These are phyloP conservation scores for Sanderia malayensis DNA, from an alignment of 30 jellyfish, hydroid and myxozoan genomes.

Conservation along the genomic window DNA sequence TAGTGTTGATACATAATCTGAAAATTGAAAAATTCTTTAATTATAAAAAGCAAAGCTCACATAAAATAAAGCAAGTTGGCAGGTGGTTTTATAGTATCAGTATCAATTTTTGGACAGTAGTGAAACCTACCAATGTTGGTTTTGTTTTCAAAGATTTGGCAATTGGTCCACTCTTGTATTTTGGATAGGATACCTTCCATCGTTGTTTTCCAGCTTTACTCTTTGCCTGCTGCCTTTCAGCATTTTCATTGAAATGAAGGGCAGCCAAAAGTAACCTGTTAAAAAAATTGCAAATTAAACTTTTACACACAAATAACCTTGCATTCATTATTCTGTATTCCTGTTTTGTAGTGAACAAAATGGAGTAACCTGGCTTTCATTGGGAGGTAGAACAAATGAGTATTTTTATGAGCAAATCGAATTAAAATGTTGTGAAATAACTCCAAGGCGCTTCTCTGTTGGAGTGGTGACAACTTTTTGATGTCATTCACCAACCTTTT, in stretches of 20 bases:
- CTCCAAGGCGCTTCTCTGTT: slow-evolving; percentile 18
- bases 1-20: slow-evolving; percentile 16
- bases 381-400: slow-evolving; percentile 22
- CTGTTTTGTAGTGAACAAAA: not conserved
- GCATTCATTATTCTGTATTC: not conserved
- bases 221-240: slow-evolving; percentile 13
- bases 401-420: slow-evolving; percentile 12
- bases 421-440: slow-evolving; percentile 23
- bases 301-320: not conserved
- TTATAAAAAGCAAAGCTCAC: too few species aligned
- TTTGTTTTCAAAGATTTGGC: slow-evolving; percentile 19
- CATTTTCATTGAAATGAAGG: too few species aligned
- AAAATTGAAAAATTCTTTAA: too few species aligned
- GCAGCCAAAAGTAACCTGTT: slow-evolving; percentile 19
- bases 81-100: too few species aligned
- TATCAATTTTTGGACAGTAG: too few species aligned
- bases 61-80: too few species aligned
- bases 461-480: slow-evolving; percentile 5
- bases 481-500: slow-evolving; percentile 12
- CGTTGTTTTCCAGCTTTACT: slow-evolving; percentile 13
- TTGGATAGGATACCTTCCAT: slow-evolving; percentile 23
- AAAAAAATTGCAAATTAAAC: not conserved
- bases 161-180: slow-evolving; percentile 19
- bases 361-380: slow-evolving; percentile 18
- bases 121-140: slow-evolving; percentile 10